These are phyloP conservation scores for Sebastes kiyomatsui DNA, from an alignment of 2,797 vertebrate genomes.

Conservation along the genomic window DNA sequence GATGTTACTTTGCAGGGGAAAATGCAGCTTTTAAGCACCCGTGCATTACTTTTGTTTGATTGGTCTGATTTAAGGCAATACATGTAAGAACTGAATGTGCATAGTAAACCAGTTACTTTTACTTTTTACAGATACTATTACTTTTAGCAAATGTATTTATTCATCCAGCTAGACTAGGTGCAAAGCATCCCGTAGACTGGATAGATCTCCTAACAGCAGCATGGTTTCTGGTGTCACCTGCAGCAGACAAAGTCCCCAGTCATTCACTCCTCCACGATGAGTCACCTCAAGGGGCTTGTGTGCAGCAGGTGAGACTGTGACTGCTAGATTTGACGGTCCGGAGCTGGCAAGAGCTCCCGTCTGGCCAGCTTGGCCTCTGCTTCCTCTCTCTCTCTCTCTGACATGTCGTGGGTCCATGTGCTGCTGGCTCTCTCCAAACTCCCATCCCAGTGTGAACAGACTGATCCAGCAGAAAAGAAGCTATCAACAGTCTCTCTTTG, in stretches of 20 bases:
- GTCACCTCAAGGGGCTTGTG: slow-evolving; percentile 22
- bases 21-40: neutral
- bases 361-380: slow-evolving; percentile 5
- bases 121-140: neutral
- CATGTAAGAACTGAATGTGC: neutral
- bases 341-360: slow-evolving; percentile 15
- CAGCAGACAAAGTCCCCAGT: slow-evolving; percentile 4
- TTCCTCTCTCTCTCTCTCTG: neutral
- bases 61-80: neutral
- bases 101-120: neutral
- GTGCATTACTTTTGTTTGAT: neutral
- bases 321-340: slow-evolving; percentile 38
- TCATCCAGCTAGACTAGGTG: neutral
- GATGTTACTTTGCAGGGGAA: neutral
- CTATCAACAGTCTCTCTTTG: neutral
- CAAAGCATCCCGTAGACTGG: neutral
- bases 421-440: neutral
- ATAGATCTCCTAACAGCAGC: neutral
- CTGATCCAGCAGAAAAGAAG: slow-evolving; percentile 5
- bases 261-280: slow-evolving; percentile 15
- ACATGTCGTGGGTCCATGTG: slow-evolving; percentile 1
- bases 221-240: neutral
- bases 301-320: slow-evolving; percentile 53
- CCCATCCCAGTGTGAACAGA: slow-evolving; percentile 9
- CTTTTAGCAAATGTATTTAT: neutral